Evolutionary conservation across 2,888 invertebrate species (phyloP).

Genomic region (Melanotus villosus): DNA sequence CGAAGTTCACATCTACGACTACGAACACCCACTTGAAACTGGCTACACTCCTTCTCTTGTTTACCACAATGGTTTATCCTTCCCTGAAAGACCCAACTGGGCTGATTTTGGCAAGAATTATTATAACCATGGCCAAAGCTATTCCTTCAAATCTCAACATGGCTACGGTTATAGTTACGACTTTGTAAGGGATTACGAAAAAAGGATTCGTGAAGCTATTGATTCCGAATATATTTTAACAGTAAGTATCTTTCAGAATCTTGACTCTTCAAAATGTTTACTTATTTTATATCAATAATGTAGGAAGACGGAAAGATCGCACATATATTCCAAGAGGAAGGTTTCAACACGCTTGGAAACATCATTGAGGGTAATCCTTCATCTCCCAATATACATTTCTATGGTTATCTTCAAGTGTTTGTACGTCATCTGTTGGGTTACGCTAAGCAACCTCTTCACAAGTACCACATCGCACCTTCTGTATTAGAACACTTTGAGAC

Average conservation of each 20-base stretch:
- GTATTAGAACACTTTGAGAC: conserved; percentile 78
- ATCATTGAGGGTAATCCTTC: conserved; percentile 77
- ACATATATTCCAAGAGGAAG: conserved; percentile 74
- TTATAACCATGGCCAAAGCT: conserved; percentile 61
- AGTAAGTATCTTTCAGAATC: conserved; percentile 54
- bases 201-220: conserved; percentile 73
- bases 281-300: too few relatives aligned
- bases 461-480: conserved; percentile 72
- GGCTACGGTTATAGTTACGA: conserved; percentile 71
- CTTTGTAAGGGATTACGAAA: conserved; percentile 67
- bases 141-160: conserved; percentile 66
- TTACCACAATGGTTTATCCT: conserved; percentile 77
- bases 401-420: conserved; percentile 72
- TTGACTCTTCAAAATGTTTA: not conserved
- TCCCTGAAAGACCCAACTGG: conserved; percentile 75
- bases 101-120: conserved; percentile 69
- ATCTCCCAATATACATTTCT: conserved; percentile 74
- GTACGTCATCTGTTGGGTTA: conserved; percentile 75
- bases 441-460: conserved; percentile 58
- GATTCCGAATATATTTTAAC: conserved; percentile 70
- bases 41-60: conserved; percentile 77
- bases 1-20: conserved; percentile 75
- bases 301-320: conserved; percentile 65
- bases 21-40: conserved; percentile 70
- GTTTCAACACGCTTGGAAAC: conserved; percentile 76